phyloP scores from a whole-genome alignment of 37 sponge, comb jelly and placozoan genomes.

The Ianthella basta region DNA sequence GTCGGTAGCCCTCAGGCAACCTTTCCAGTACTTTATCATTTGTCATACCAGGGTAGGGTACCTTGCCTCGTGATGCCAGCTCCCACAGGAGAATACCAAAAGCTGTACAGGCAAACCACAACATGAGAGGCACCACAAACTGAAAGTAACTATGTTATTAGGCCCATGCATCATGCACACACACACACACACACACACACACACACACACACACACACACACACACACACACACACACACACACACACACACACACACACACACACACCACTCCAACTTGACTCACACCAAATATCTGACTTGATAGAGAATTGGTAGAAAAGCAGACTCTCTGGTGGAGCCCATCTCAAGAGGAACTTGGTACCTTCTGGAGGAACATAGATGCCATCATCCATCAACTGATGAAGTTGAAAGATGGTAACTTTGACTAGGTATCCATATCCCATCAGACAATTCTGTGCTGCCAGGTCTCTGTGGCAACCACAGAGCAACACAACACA shows the following conservation, averaged over 20 bases:
- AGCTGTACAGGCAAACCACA: slow-evolving; percentile 64
- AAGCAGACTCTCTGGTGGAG: slow-evolving; percentile 95
- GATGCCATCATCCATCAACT: too few relatives aligned
- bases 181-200: too few relatives aligned
- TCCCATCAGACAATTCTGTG: slow-evolving; percentile 94
- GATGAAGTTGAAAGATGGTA: slow-evolving; percentile 93
- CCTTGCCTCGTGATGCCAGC: slow-evolving; percentile 94
- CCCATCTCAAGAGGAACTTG: slow-evolving; percentile 99
- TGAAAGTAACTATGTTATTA: too few relatives aligned
- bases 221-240: too few relatives aligned
- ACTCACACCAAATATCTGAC: slow-evolving; percentile 97
- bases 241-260: too few relatives aligned
- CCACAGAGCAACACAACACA: not conserved
- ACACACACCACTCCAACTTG: not conserved
- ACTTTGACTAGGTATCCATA: slow-evolving; percentile 88
- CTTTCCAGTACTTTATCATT: slow-evolving; percentile 85
- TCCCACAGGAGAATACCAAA: slow-evolving; percentile 98
- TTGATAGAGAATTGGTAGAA: slow-evolving; percentile 93
- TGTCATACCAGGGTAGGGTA: slow-evolving; percentile 93
- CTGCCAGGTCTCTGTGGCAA: slow-evolving; percentile 89
- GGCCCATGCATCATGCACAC: too few relatives aligned
- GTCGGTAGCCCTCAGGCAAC: slow-evolving; percentile 88
- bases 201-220: too few relatives aligned
- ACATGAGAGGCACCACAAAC: too few relatives aligned
- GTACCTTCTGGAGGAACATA: slow-evolving; percentile 88